Conservation (phyloP, 1,140 invertebrate species). For the Cecropterus lyciades region DNA sequence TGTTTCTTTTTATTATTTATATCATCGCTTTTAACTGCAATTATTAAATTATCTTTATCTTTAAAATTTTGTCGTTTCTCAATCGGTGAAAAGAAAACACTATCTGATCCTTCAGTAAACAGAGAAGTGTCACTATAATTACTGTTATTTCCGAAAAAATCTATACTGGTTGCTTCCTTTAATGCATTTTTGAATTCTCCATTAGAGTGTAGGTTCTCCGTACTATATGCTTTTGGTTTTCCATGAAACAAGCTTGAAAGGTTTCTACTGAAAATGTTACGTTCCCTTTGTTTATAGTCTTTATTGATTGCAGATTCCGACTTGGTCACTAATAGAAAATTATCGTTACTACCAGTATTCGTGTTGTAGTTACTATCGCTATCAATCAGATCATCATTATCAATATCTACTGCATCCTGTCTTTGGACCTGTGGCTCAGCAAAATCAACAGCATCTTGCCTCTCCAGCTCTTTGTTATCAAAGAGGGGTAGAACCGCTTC, state of each 20-base stretch:
- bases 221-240: conserved; percentile 72
- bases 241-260: conserved; percentile 63
- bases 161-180: conserved; percentile 72
- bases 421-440: conserved; percentile 44
- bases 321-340: conserved; percentile 45
- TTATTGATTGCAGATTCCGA: conserved; percentile 51
- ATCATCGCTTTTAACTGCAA: not conserved
- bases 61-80: conserved; percentile 53
- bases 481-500: conserved; percentile 52
- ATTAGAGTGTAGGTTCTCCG: conserved; percentile 65
- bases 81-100: conserved; percentile 56
- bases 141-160: conserved; percentile 50
- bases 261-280: conserved; percentile 63
- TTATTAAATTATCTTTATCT: conserved; percentile 34
- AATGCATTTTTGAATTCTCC: conserved; percentile 63
- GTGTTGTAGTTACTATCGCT: conserved; percentile 23
- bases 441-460: conserved; percentile 66
- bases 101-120: conserved; percentile 65
- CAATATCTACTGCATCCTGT: conserved; percentile 50
- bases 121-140: conserved; percentile 62
- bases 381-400: conserved; percentile 38
- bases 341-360: conserved; percentile 23
- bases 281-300: conserved; percentile 39
- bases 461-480: conserved; percentile 55
- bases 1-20: conserved; percentile 1